These are phyloP conservation scores for Tupaia chinensis DNA, from an alignment of 2,113 vertebrate species.

Conservation along the genomic window DNA sequence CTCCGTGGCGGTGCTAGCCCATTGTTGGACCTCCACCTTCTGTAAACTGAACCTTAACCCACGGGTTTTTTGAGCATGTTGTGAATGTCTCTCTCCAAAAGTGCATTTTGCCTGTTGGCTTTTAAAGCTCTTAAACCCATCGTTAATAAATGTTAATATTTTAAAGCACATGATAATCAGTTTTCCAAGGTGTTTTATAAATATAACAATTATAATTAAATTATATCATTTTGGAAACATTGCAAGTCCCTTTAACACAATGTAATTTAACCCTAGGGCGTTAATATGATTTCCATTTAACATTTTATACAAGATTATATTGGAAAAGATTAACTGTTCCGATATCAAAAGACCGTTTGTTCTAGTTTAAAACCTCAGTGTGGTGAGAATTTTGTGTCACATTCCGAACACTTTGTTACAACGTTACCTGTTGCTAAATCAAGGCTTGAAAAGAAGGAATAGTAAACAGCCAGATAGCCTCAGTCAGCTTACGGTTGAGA, in stretches of 20 bases:
- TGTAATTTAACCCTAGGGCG: not conserved
- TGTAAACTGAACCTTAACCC: not conserved
- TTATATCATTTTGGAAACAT: not conserved
- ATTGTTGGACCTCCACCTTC: not conserved
- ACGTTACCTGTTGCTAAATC: constrained; percentile 23
- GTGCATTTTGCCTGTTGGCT: constrained; percentile 33
- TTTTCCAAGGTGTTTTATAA: not conserved
- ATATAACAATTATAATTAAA: not conserved
- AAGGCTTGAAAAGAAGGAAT: not conserved
- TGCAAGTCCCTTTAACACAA: not conserved
- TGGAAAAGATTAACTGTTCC: not conserved
- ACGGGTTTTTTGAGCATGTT: not conserved
- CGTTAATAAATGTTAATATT: not conserved
- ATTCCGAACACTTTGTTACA: not conserved
- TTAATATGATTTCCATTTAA: constrained; percentile 34
- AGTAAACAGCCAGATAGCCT: not conserved
- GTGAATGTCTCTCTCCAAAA: constrained; percentile 42
- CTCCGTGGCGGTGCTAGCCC: not conserved
- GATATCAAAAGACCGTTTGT: not conserved
- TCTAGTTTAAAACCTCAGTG: not conserved
- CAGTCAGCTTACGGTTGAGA: not conserved
- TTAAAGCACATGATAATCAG: accelerated
- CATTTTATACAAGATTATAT: not conserved
- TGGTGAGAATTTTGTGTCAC: not conserved
- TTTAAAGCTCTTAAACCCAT: constrained; percentile 45